Base-by-base conservation (phyloP, 1,140 invertebrate genomes). In the Scaptodrosophila lebanonensis region DNA sequence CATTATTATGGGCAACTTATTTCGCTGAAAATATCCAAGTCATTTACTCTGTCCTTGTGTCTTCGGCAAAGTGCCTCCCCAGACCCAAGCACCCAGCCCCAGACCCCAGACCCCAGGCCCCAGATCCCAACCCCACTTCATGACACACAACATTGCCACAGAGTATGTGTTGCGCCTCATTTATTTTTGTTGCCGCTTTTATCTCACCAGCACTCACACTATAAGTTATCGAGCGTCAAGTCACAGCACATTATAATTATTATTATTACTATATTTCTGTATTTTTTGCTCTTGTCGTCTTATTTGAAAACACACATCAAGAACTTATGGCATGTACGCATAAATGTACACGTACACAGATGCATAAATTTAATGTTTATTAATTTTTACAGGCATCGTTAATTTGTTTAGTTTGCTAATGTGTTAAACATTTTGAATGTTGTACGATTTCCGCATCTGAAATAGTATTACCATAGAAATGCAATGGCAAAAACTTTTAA, bases 1-100 rank as follows among this genome's bases (percentile, higher is more conserved):
- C 73, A 73, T 73, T 79, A 77, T 73, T 58, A 54, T 65, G 54
- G n/a, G 48, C 64, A 79, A 77, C 68, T 79, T 54, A 43, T 40
- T 60, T 52, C 18, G 16, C 25, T 52, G 35, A 48, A 72, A 79
- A 67, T 66, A 65, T 29, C n/a, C 50, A 72, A 79, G 58, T 79
- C 72, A 64, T 71, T 77, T 61, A 53, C 36, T 53, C 51, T 27
- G 51, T 9, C 27, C 13, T 51, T 52, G 4, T 27, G 25, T 27
- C 9, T 4, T 27, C 9, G 25, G n/a, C n/a, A n/a, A n/a, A n/a
- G n/a, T n/a, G n/a, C n/a, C n/a, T n/a, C n/a, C n/a, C n/a, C n/a
- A n/a, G n/a, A n/a, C n/a, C n/a, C n/a, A n/a, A n/a, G n/a, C n/a
- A n/a, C n/a, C n/a, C n/a, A n/a, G n/a, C n/a, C n/a, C n/a, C n/a